Percentiles rank a stretch among this genome's conserved stretches.
Evolutionary conservation across 2,888 invertebrate species (phyloP).

Genomic region (Dromius quadrimaculatus): DNA sequence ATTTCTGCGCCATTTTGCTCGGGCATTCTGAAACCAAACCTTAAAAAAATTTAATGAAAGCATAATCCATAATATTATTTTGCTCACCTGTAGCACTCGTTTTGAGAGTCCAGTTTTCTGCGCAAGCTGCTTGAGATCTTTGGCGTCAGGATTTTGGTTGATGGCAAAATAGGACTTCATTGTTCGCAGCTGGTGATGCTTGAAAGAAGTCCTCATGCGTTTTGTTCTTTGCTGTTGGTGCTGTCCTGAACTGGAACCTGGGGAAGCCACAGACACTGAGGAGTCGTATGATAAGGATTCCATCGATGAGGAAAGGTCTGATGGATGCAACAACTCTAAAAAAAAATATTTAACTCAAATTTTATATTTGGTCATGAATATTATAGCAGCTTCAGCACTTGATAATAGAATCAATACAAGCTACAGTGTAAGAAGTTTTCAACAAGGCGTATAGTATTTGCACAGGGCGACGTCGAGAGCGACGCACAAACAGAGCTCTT

Average conservation of each 20-base stretch:
- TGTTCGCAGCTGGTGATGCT: slow-evolving; percentile 97
- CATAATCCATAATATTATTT: background rate
- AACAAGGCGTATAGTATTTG: too few relatives aligned
- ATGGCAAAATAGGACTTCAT: slow-evolving; percentile 99
- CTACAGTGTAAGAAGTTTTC: too few relatives aligned
- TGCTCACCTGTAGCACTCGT: slow-evolving; percentile 92
- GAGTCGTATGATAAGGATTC: slow-evolving; percentile 82
- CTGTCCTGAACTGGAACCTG: slow-evolving; percentile 72
- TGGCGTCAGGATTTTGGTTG: slow-evolving; percentile 99
- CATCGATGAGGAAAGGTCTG: slow-evolving; percentile 82
- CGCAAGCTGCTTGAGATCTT: slow-evolving; percentile 97
- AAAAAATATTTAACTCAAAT: background rate
- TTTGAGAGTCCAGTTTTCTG: slow-evolving; percentile 99
- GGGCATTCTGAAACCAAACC: slow-evolving; percentile 99
- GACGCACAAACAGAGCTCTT: too few relatives aligned
- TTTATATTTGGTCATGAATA: too few relatives aligned
- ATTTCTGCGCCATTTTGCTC: slow-evolving; percentile 98
- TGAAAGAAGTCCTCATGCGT: slow-evolving; percentile 98
- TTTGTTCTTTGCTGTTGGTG: slow-evolving; percentile 81
- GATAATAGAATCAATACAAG: too few relatives aligned
- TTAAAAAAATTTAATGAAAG: slow-evolving; percentile 63
- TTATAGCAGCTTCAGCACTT: too few relatives aligned
- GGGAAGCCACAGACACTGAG: slow-evolving; percentile 78
- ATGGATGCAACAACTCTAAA: slow-evolving; percentile 82
- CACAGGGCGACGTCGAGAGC: too few relatives aligned